Conservation (phyloP, 2,888 invertebrate genomes). For the Prenolepis imparis region DNA sequence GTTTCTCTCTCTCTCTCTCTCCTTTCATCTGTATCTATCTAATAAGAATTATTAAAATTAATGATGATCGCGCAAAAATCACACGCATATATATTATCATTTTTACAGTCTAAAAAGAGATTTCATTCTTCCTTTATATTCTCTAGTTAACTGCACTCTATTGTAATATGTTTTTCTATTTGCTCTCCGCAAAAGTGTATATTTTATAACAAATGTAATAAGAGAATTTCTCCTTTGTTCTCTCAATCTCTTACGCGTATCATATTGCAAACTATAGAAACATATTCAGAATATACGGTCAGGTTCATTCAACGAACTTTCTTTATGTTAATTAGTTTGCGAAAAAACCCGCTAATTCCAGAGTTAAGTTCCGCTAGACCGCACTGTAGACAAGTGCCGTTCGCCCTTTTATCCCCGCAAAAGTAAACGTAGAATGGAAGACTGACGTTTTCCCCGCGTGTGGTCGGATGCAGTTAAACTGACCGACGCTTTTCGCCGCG, state of each 20-base stretch:
- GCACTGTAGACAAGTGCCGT: not conserved
- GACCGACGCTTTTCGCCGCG: not conserved
- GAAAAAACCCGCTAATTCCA: constrained; percentile 37
- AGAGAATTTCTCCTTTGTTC: not conserved
- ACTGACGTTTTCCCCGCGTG: not conserved
- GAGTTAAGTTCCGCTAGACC: constrained; percentile 26
- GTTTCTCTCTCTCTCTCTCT: not conserved
- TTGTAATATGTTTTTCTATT: not conserved
- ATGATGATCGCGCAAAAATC: not conserved
- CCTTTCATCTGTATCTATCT: constrained; percentile 15
- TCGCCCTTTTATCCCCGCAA: constrained; percentile 4
- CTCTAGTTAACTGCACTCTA: not conserved
- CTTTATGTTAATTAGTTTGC: constrained; percentile 38
- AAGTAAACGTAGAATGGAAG: constrained; percentile 8
- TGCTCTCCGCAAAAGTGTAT: not conserved
- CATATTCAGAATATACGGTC: constrained; percentile 13
- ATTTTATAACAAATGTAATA: not conserved
- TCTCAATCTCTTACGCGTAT: constrained; percentile 18
- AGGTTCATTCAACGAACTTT: constrained; percentile 26
- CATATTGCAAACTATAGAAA: constrained; percentile 4
- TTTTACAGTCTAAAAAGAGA: not conserved
- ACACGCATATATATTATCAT: not conserved
- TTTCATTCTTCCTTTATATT: not conserved
- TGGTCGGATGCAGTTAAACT: not conserved
- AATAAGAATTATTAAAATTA: constrained; percentile 30